Conservation (phyloP, 2,797 vertebrate species). For the Borostomias antarcticus region DNA sequence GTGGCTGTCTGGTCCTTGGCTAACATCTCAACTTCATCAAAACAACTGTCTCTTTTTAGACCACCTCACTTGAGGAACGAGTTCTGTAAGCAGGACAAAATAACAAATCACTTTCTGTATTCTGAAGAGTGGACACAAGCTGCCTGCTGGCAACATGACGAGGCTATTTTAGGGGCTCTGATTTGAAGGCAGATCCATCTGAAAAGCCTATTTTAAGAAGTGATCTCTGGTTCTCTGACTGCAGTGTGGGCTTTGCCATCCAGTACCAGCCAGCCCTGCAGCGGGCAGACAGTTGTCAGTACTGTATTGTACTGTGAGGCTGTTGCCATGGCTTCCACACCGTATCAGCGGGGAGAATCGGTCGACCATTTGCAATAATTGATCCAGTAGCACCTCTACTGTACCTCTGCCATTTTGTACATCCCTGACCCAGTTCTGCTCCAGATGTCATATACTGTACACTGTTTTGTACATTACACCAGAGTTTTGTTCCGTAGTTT, state of each 20-base stretch:
- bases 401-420: constrained; percentile 37
- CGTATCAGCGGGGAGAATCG: constrained; percentile 53
- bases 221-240: neutral
- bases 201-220: constrained; percentile 1
- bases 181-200: neutral
- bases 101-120: neutral
- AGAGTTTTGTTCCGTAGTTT: neutral
- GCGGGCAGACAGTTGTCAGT: constrained; percentile 54
- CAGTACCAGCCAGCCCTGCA: constrained; percentile 33
- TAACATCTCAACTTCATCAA: constrained; percentile 16
- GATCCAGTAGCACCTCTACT: constrained; percentile 43
- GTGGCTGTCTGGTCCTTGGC: constrained; percentile 20
- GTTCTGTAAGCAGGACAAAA: constrained; percentile 6
- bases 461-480: neutral
- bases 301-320: constrained; percentile 47
- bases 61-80: neutral
- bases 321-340: constrained; percentile 69
- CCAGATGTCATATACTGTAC: neutral
- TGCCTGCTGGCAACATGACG: neutral
- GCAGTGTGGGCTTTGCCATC: constrained; percentile 25
- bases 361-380: constrained; percentile 39
- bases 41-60: constrained; percentile 23
- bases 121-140: neutral
- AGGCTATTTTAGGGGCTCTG: neutral
- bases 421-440: constrained; percentile 23